Base-by-base conservation (phyloP, 1,140 invertebrate genomes). In the Calosoma granatense region DNA sequence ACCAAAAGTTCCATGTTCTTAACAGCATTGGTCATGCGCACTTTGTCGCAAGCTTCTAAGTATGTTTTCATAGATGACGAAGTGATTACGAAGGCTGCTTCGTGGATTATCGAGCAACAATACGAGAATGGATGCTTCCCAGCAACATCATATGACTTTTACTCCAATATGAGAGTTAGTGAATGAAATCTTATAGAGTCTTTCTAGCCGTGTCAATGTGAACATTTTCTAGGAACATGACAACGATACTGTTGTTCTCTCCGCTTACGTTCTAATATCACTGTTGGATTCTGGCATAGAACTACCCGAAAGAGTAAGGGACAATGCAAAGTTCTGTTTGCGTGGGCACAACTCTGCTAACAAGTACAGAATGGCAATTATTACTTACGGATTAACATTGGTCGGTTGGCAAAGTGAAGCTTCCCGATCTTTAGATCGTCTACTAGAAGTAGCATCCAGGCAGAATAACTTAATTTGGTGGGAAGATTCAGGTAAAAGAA, bases 1-100 rank as follows among this genome's bases (percentile, higher is more conserved):
- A 20, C 60, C 6, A 30, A 53, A 21, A 87, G 87, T 1, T 89
- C 85, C 3, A 85, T 84, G 63, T 91, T 87, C 78, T 67, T 91
- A 15, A 90, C 88, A 0, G 83, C 87, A 0, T 90, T 90, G 67
- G 87, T 90, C 2, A 75, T 89, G 0, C 81, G 83, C 61, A 86
- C 83, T 0, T 84, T 89, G 60, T 76, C 79, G 2, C 79, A 85
- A 63, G 84, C 86, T 1, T 72, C 74, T 20, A 63, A 68, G 0
- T 81, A 80, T 60, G 85, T 89, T 57, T 77, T 78, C 56, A 78
- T 91, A n/a, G 86, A 90, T 60, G 71, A 78, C 56, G 66, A 70
- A 1, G 78, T 89, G 57, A 73, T 90, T n/a, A 72, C 77, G 23
- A 71, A 77, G 56, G 78, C 83, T 4, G 72, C 87, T 2, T 73